Conservation (phyloP, 2,888 invertebrate genomes). For the Deilephila elpenor region DNA sequence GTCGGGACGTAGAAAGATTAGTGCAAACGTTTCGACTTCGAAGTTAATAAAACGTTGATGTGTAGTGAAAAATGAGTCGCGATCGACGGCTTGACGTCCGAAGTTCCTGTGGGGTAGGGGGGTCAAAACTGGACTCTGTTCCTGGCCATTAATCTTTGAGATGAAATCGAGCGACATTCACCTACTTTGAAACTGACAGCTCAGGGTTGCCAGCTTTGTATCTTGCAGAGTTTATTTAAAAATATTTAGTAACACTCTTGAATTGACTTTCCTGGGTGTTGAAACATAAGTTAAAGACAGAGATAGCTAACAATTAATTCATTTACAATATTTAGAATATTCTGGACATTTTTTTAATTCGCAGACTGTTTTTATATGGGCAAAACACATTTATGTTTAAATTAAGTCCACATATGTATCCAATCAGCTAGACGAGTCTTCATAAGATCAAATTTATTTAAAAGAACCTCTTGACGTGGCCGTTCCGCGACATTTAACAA, state of each 20-base stretch:
- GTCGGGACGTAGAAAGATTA: constrained; percentile 17
- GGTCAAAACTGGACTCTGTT: constrained; percentile 24
- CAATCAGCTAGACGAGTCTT: no score
- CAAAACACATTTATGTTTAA: no score
- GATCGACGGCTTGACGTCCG: constrained; percentile 12
- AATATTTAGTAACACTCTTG: not conserved
- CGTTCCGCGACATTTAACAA: not conserved
- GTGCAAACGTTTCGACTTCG: constrained; percentile 16
- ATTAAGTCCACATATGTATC: no score
- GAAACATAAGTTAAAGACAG: no score
- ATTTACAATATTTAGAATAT: no score
- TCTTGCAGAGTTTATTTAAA: not conserved
- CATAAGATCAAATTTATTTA: no score
- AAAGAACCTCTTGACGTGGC: not conserved
- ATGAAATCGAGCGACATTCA: constrained; percentile 20
- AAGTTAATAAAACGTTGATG: constrained; percentile 31
- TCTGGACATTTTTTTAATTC: no score
- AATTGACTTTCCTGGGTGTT: no score
- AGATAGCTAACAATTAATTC: no score
- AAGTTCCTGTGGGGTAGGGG: not conserved
- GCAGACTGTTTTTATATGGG: no score
- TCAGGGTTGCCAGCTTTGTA: constrained; percentile 17
- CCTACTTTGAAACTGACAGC: constrained; percentile 11
- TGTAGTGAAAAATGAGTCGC: constrained; percentile 31
- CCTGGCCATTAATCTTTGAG: constrained; percentile 31